Percentiles rank a stretch among this genome's conserved stretches.
Evolutionary conservation across 2,888 invertebrate genomes (phyloP).

Genomic region (Athalia circularis): DNA sequence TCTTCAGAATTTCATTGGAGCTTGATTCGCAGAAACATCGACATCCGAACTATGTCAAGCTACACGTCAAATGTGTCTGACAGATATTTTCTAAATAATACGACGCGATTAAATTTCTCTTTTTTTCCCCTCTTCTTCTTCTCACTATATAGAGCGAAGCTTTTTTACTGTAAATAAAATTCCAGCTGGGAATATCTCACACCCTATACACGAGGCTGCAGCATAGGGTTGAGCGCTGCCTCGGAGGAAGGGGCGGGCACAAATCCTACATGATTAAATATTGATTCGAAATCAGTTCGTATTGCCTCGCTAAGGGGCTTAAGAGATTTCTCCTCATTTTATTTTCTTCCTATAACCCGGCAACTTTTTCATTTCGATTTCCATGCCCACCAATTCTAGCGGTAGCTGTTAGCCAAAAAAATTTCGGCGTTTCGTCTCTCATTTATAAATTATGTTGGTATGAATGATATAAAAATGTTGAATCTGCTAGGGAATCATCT

Average conservation of each 20-base stretch:
- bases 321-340: slow-evolving; percentile 62
- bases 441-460: too few relatives aligned
- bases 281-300: slow-evolving; percentile 62
- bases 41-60: too few relatives aligned
- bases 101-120: too few relatives aligned
- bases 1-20: too few relatives aligned
- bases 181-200: slow-evolving; percentile 24
- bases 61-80: too few relatives aligned
- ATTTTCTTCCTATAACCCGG: slow-evolving; percentile 56
- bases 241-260: slow-evolving; percentile 18
- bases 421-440: too few relatives aligned
- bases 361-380: slow-evolving; percentile 52
- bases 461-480: too few relatives aligned
- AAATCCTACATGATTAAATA: slow-evolving; percentile 63
- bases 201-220: slow-evolving; percentile 4
- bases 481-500: background rate
- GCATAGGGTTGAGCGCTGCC: slow-evolving; percentile 3
- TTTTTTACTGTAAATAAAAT: background rate
- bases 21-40: too few relatives aligned
- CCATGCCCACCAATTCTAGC: slow-evolving; percentile 23
- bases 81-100: too few relatives aligned
- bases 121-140: too few relatives aligned
- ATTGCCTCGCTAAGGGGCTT: slow-evolving; percentile 59
- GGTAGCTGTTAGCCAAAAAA: background rate
- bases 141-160: background rate